Evolutionary conservation across 2,797 vertebrate species (phyloP).

Genomic region (Nyctibius grandis): DNA sequence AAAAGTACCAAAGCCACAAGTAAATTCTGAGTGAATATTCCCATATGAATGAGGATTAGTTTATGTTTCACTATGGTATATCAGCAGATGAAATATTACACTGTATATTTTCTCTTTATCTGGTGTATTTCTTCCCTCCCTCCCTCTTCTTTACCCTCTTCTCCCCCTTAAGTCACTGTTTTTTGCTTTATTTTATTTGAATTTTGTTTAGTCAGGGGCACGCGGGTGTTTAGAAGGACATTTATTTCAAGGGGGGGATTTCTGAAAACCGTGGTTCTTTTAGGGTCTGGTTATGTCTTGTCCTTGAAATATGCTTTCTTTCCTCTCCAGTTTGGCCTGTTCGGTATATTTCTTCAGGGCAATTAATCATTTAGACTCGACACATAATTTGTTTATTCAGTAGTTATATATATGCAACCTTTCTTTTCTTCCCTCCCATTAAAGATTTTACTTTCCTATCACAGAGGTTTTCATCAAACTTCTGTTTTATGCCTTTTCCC

Average conservation of each 20-base stretch:
- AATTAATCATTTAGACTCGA: conserved; percentile 35
- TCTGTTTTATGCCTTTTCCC: not conserved
- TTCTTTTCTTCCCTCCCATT: conserved; percentile 15
- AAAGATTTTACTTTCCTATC: conserved; percentile 1
- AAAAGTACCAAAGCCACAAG: conserved; percentile 21
- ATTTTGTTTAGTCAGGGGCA: conserved; percentile 3
- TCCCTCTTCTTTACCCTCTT: not conserved
- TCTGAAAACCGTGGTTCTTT: not conserved
- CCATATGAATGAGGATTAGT: conserved; percentile 36
- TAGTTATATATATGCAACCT: conserved; percentile 15
- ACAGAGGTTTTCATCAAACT: not conserved
- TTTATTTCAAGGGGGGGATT: not conserved
- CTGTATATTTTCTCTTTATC: conserved; percentile 23
- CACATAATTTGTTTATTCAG: conserved; percentile 43
- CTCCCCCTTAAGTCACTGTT: not conserved
- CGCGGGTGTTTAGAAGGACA: not conserved
- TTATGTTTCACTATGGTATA: conserved; percentile 36
- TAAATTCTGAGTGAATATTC: conserved; percentile 28
- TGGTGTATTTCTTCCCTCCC: conserved; percentile 34
- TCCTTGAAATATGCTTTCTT: conserved; percentile 28
- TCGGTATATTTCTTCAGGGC: conserved; percentile 22
- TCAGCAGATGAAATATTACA: conserved; percentile 28
- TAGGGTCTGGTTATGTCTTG: not conserved
- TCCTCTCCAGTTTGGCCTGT: not conserved
- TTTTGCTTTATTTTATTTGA: conserved; percentile 47